Conservation (phyloP, 2,888 invertebrate genomes). For the Imbricaverruca yamaguchii region DNA sequence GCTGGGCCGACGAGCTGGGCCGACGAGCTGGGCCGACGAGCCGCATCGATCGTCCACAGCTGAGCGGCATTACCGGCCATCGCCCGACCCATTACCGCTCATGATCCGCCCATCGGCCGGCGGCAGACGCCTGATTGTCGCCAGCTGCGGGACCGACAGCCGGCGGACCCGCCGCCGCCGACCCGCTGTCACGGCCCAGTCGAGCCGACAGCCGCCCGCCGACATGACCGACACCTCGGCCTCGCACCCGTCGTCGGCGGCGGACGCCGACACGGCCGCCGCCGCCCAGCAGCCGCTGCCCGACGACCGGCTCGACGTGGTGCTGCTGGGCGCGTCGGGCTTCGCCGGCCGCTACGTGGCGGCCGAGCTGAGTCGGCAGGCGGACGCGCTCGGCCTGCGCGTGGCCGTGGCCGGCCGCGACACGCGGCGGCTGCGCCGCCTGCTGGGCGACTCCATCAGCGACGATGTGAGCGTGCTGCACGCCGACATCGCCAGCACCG, state of each 20-base stretch:
- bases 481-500: constrained; percentile 2
- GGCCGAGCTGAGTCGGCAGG: neutral
- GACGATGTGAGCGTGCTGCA: neutral
- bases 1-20: too few species aligned
- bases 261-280: neutral
- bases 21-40: too few species aligned
- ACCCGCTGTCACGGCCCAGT: too few species aligned
- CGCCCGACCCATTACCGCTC: neutral
- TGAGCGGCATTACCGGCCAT: neutral
- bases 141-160: too few species aligned
- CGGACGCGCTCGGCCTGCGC: neutral
- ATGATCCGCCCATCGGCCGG: neutral
- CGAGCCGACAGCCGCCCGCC: too few species aligned
- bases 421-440: constrained; percentile 5
- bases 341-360: constrained; percentile 9
- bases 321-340: constrained; percentile 4
- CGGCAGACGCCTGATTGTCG: neutral
- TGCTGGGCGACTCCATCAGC: neutral
- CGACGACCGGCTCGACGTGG: neutral
- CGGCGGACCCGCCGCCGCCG: too few species aligned
- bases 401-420: constrained; percentile 7
- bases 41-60: too few species aligned
- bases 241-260: too few species aligned
- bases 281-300: too few species aligned
- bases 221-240: too few species aligned